A percentile compares a stretch with the other conserved stretches of the same genome.
Conservation (phyloP, 2,888 invertebrate genomes). For the Glyphotaelius pellucidus region DNA sequence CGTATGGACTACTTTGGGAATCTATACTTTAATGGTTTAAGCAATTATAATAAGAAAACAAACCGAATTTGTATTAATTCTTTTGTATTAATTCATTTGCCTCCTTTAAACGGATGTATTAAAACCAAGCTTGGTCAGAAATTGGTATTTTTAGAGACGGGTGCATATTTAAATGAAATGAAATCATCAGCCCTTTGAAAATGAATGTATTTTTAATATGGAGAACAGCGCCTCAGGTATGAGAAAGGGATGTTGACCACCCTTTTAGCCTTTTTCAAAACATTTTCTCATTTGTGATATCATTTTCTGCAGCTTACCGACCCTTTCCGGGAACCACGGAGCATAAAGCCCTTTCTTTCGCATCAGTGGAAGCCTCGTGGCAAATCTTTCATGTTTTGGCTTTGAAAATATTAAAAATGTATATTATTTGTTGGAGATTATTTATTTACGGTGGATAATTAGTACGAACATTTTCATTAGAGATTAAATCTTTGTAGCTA, state of each 20-base stretch:
- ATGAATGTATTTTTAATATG: conserved; percentile 64
- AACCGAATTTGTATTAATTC: background rate
- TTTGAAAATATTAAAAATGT: background rate
- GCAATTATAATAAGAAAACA: background rate
- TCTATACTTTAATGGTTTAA: background rate
- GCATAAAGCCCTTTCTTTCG: conserved; percentile 52
- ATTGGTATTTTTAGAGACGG: conserved; percentile 9
- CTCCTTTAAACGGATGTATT: background rate
- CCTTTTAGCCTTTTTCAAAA: conserved; percentile 20
- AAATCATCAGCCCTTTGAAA: conserved; percentile 56
- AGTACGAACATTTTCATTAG: background rate
- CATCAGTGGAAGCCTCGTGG: conserved; percentile 19
- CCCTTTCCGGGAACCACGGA: conserved; percentile 37
- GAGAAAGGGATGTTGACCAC: conserved; percentile 50
- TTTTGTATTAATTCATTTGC: background rate
- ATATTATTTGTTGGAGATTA: background rate
- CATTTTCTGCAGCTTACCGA: conserved; percentile 47
- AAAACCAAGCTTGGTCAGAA: background rate
- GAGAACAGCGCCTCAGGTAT: conserved; percentile 60
- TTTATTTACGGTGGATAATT: background rate
- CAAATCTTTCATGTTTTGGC: conserved; percentile 31
- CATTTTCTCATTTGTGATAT: conserved; percentile 53
- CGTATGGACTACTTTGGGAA: too few relatives aligned
- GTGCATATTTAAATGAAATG: conserved; percentile 51
- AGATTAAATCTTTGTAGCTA: background rate